These are phyloP conservation scores for Xiphophorus maculatus DNA, from an alignment of 2,113 vertebrate genomes.

Conservation along the genomic window DNA sequence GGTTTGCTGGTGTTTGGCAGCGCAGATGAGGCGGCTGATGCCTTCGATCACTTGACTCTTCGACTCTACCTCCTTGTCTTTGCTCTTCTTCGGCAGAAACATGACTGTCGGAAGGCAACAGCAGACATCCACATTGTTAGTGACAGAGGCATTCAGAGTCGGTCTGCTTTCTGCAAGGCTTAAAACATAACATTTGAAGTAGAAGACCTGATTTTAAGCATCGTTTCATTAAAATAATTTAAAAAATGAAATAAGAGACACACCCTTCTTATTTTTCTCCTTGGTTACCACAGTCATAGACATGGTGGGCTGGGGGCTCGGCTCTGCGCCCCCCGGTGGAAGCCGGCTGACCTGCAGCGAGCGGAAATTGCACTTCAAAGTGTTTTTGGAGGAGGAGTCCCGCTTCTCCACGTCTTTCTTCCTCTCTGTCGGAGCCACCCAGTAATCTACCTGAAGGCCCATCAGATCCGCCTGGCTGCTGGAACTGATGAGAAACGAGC, in stretches of 20 bases:
- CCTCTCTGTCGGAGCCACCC: conserved; percentile 89
- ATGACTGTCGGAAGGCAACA: conserved; percentile 84
- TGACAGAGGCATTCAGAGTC: conserved; percentile 11
- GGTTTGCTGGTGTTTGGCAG: conserved; percentile 96
- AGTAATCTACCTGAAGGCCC: conserved; percentile 98
- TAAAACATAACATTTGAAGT: not conserved
- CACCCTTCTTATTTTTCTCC: conserved; percentile 98
- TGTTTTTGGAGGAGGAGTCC: conserved; percentile 91
- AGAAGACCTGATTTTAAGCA: not conserved
- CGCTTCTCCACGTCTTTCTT: conserved; percentile 93
- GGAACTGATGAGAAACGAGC: conserved; percentile 55
- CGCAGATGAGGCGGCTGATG: conserved; percentile 97
- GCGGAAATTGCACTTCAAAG: conserved; percentile 98
- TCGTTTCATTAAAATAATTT: not conserved
- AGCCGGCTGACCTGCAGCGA: conserved; percentile 99
- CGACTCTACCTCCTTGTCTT: conserved; percentile 94
- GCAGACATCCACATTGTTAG: conserved; percentile 15
- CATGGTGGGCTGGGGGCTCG: conserved; percentile 86
- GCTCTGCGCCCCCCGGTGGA: conserved; percentile 84
- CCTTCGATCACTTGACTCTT: conserved; percentile 98
- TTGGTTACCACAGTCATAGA: conserved; percentile 97
- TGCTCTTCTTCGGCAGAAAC: conserved; percentile 97
- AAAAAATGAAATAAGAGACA: not conserved
- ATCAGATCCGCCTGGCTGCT: conserved; percentile 86
- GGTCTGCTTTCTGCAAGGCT: not conserved